Evolutionary conservation across 2,113 vertebrate species (phyloP), one percentile per base, ranked within the genome.

Genomic region (Anarhynchus alexandrinus): DNA sequence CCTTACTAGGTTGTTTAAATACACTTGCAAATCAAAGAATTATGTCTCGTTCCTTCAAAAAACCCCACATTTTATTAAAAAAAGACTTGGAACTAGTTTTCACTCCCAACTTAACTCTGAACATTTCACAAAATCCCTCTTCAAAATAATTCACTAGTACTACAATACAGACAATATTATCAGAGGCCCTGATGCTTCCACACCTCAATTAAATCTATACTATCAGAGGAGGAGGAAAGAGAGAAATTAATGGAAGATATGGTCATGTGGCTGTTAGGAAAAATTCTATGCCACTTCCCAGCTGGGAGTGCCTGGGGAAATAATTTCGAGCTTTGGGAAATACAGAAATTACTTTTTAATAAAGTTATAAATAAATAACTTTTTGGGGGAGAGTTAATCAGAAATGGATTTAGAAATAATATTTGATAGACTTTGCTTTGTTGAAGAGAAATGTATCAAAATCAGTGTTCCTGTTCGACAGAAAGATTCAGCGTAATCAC

Each of bases 361-460:
- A 92, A 96, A 96, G 78, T 78, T 93, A 97, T 85, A 93, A 94
- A 94, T 90, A 91, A 96, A 73, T 90, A 86, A 94, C 23, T 51
- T 87, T 55, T 55, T 10, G 13, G 21, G 32, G 45, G 19, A 69
- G 30, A 94, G 38, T 88, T 67, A 78, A 80, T 91, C 71, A 93
- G 82, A 88, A 94, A 83, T 3, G 71, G 82, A 94, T 89, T 55
- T 82, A 88, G 89, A 82, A 49, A 67, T 23, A 77, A 90, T 55
- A 79, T 90, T 77, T 42, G 57, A 58, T 12, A 43, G 85, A 22
- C 42, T 93, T n/a, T 36, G 71, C 59, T 79, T 42, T 36, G 77
- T 9, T 17, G 26, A 16, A 45, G 23, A 42, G 66, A 85, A 83
- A 78, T 59, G 6, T 21, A 36, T 62, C 40, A 65, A 77, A 76